Percentiles rank a stretch among this genome's conserved stretches.
Conservation (phyloP, 2,797 vertebrate species). For the Xenopus petersii region DNA sequence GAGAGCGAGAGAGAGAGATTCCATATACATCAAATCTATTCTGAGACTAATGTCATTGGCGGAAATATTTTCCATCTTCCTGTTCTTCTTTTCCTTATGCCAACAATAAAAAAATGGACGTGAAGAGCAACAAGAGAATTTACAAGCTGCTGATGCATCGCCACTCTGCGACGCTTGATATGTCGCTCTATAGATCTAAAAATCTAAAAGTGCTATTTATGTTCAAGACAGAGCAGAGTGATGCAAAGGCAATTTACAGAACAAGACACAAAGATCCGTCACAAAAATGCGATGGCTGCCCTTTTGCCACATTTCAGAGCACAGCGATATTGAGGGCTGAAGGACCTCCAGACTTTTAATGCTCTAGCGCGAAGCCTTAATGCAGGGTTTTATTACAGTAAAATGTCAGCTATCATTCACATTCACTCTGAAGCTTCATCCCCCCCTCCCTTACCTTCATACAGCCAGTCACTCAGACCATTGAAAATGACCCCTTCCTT, state of each 20-base stretch:
- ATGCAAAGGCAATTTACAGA: conserved; percentile 41
- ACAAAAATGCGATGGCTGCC: conserved; percentile 34
- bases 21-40: too few species aligned
- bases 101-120: neutral
- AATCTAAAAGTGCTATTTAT: conserved; percentile 29
- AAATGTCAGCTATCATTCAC: conserved; percentile 42
- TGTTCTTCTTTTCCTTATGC: neutral
- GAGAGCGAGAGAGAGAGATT: neutral
- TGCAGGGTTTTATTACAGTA: conserved; percentile 41
- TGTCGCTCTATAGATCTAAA: conserved; percentile 39
- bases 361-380: conserved; percentile 36
- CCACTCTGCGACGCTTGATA: conserved; percentile 15
- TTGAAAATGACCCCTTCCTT: conserved; percentile 92
- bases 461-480: conserved; percentile 94
- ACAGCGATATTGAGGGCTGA: conserved; percentile 34
- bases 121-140: neutral
- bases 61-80: conserved; percentile 4
- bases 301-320: conserved; percentile 35
- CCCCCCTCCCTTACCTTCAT: conserved; percentile 79
- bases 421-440: neutral
- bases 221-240: conserved; percentile 26
- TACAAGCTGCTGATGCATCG: neutral
- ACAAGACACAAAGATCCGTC: conserved; percentile 46
- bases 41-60: too few species aligned
- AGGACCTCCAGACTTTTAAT: conserved; percentile 32